A percentile compares a stretch with the other conserved stretches of the same genome.
phyloP scores from a whole-genome alignment of 2,797 vertebrate species.

The Apogon talboti region DNA sequence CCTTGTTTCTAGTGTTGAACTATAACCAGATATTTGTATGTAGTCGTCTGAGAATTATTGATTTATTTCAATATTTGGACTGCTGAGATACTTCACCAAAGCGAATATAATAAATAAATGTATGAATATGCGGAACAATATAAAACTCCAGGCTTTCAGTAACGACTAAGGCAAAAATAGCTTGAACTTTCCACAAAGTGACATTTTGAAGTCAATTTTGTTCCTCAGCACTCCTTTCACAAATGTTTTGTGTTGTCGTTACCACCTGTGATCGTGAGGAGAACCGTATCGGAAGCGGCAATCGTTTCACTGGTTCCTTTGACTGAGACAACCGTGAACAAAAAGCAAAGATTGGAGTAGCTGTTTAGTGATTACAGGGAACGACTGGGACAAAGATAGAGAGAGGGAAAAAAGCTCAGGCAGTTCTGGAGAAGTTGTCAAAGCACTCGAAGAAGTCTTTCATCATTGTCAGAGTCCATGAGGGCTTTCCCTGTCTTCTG shows the following conservation, averaged over 20 bases:
- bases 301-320: constrained; percentile 28
- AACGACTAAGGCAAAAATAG: neutral
- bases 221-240: constrained; percentile 53
- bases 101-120: neutral
- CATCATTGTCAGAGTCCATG: constrained; percentile 69
- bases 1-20: constrained; percentile 20
- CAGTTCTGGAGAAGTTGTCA: constrained; percentile 64
- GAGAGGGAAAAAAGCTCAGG: constrained; percentile 4
- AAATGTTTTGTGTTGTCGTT: constrained; percentile 33
- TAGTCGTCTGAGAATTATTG: constrained; percentile 17
- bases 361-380: constrained; percentile 39
- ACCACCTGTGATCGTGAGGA: constrained; percentile 24
- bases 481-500: constrained; percentile 58
- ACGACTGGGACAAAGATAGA: constrained; percentile 30
- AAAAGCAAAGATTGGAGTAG: constrained; percentile 24
- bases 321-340: constrained; percentile 14
- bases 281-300: constrained; percentile 23
- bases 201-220: constrained; percentile 26
- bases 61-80: constrained; percentile 31
- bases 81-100: constrained; percentile 54
- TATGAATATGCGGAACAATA: neutral
- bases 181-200: constrained; percentile 12
- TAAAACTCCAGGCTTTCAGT: constrained; percentile 5
- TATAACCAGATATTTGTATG: constrained; percentile 2
- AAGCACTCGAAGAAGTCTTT: constrained; percentile 64